Conservation (phyloP, 2,113 vertebrate species). For the Vombatus ursinus region DNA sequence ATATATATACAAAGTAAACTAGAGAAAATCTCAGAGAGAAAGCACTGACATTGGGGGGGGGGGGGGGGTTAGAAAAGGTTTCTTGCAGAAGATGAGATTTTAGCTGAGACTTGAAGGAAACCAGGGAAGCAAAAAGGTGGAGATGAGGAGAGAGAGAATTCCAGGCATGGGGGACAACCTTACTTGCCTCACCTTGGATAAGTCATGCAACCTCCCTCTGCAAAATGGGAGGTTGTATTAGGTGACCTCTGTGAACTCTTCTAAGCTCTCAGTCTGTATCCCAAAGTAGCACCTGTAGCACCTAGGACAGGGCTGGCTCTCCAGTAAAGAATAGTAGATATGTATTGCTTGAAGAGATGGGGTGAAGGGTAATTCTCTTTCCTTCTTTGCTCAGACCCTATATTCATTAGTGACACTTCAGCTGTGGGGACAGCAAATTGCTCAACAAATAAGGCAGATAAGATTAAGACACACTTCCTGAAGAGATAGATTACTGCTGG, state of each 20-base stretch:
- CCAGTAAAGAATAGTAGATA: background rate
- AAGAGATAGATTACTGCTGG: background rate
- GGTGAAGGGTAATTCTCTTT: background rate
- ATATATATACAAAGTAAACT: background rate
- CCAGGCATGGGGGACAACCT: background rate
- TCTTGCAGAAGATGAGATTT: background rate
- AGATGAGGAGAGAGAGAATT: background rate
- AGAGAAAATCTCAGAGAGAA: background rate
- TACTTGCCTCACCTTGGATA: background rate
- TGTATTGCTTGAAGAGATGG: background rate
- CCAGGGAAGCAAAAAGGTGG: background rate
- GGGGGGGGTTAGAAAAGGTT: background rate
- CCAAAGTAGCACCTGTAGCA: background rate
- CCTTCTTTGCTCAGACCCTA: background rate
- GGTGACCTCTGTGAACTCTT: background rate
- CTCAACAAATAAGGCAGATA: background rate
- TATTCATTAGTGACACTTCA: background rate
- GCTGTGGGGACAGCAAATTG: background rate
- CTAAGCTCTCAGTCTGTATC: background rate
- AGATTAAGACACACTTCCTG: background rate
- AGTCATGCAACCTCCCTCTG: background rate
- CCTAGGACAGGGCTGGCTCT: background rate
- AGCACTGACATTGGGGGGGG: background rate
- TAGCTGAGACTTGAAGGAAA: background rate
- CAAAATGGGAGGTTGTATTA: background rate